These are phyloP conservation scores for Oligia fasciuncula DNA, from an alignment of 2,888 invertebrate genomes.

Conservation along the genomic window DNA sequence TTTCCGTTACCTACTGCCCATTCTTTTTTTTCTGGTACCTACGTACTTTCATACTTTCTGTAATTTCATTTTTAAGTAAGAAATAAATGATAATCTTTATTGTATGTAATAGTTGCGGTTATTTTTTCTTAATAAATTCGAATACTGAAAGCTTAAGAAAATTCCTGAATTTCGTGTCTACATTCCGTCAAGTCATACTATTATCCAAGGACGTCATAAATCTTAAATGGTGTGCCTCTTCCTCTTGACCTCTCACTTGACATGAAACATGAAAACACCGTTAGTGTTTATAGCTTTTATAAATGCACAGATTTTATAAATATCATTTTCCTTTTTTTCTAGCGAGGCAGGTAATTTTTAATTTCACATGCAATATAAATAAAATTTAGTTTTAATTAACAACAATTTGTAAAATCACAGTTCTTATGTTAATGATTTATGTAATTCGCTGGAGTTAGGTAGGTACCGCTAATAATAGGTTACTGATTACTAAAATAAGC, in stretches of 20 bases:
- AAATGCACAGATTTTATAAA: constrained; percentile 19
- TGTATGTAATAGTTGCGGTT: no score
- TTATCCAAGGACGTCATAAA: not conserved
- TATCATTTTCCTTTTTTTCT: not conserved
- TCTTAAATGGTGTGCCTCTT: constrained; percentile 20
- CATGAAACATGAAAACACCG: constrained; percentile 19
- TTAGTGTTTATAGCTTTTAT: constrained; percentile 15
- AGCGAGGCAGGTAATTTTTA: not conserved
- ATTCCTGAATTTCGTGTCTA: no score
- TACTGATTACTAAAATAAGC: not conserved
- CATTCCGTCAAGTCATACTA: no score
- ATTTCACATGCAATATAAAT: not conserved
- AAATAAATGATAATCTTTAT: no score
- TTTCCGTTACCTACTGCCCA: no score
- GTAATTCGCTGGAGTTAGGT: not conserved
- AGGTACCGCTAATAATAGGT: not conserved
- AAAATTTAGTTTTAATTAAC: not conserved
- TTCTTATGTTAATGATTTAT: not conserved
- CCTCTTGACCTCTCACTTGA: constrained; percentile 39
- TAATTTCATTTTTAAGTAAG: no score
- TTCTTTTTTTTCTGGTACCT: no score
- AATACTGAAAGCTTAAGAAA: no score
- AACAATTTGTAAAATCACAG: not conserved
- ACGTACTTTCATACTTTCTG: no score
- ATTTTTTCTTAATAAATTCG: no score